Percentiles rank a stretch among this genome's conserved stretches.
Evolutionary conservation across 2,113 vertebrate genomes (phyloP).

Genomic region (Pterocles burchelli): DNA sequence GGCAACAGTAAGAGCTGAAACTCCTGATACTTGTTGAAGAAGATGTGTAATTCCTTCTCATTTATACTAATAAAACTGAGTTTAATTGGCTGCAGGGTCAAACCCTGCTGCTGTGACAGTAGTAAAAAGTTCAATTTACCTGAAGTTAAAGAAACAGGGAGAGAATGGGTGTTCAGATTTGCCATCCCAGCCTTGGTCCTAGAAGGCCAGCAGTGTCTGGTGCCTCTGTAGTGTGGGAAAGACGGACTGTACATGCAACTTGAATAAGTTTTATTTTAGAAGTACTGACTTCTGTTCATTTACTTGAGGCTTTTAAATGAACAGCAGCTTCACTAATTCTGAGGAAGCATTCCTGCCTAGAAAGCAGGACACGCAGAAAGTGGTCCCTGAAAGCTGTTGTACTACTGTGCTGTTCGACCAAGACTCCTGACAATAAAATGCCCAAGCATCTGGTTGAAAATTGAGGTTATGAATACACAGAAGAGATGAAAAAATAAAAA

Average conservation of each 20-base stretch:
- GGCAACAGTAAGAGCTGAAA: background rate
- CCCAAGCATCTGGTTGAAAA: background rate
- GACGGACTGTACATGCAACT: background rate
- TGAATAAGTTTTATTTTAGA: background rate
- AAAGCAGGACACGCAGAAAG: background rate
- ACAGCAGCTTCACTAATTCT: background rate
- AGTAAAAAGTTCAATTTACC: background rate
- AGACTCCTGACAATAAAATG: background rate
- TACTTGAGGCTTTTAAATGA: background rate
- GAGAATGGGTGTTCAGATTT: background rate
- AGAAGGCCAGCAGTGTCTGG: background rate
- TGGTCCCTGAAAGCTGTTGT: background rate
- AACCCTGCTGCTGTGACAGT: background rate
- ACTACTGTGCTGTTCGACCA: background rate
- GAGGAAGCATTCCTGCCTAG: background rate
- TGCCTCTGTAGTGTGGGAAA: background rate
- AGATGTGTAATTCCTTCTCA: background rate
- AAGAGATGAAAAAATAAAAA: background rate
- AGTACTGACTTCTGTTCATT: background rate
- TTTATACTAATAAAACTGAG: background rate
- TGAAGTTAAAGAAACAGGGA: background rate
- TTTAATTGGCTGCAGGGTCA: background rate
- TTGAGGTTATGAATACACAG: background rate
- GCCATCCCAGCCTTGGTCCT: too few relatives aligned
- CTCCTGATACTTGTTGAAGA: background rate